Base-by-base conservation (phyloP, 1,140 invertebrate species). In the Pseudomyrmex flavicornis region DNA sequence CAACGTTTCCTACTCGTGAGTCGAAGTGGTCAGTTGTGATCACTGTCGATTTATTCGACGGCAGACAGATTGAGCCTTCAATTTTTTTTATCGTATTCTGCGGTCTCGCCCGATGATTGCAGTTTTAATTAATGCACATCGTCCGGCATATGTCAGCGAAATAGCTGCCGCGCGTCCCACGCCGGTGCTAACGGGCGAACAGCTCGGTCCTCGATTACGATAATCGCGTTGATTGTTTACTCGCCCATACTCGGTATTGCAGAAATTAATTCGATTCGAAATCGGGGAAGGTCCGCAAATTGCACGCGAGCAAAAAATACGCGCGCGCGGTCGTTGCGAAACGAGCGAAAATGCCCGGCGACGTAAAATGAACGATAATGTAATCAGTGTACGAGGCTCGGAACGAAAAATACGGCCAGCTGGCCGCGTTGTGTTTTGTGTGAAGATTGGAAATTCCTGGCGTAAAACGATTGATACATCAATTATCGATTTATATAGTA, bases 181-280 rank as follows among this genome's bases (percentile, higher is more conserved):
- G 79, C 50, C 66, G 50, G 72, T 56, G 46, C 8, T 35, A 76
- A 65, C 68, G 22, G 54, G 50, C 62, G 66, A 8, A 59, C 56
- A 7, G 62, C n/a, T 15, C 44, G 35, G 58, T 3, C 54, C 63
- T 54, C 61, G 82, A 85, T 80, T 83, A 76, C 72, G 84, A 88
- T 90, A 89, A 90, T 90, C 88, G 82, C 48, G 20, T 88, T 54
- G 79, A 86, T 88, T 85, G 88, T 86, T 88, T 83, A 82, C 76
- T 58, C 20, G 82, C 48, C 35, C 62, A 50, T 20, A 26, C 54
- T 46, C 22, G 46, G 9, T 26, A 65, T 52, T 62, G 61, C 26
- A 61, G 74, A 73, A 86, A 89, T 90, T 88, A 88, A 89, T 90
- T 85, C 73, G 52, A 88, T 88, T 75, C 68, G 63, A 84, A 82